These are phyloP conservation scores for Drosophila obscura DNA, from an alignment of 1,140 invertebrate genomes.

Conservation along the genomic window DNA sequence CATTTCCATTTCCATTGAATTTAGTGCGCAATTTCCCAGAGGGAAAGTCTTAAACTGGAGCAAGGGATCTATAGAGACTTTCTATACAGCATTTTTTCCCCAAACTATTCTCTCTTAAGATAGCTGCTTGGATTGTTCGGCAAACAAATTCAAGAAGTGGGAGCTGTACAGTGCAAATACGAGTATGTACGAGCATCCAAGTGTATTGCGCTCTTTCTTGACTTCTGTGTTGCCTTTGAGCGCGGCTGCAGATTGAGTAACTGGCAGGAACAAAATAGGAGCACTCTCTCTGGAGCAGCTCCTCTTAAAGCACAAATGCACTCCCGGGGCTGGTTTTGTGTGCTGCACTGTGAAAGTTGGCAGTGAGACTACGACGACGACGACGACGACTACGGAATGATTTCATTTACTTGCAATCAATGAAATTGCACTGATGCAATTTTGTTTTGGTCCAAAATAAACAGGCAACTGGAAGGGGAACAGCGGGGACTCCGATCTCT, in stretches of 20 bases:
- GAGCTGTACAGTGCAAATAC: background rate
- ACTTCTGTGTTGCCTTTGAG: slow-evolving; percentile 14
- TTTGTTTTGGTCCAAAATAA: slow-evolving; percentile 66
- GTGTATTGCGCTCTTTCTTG: slow-evolving; percentile 2
- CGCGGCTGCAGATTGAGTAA: slow-evolving; percentile 34
- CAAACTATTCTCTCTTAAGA: no score
- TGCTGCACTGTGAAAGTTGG: background rate
- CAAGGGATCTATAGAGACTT: no score
- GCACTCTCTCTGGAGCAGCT: background rate
- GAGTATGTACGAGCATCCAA: no score
- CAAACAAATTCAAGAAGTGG: slow-evolving; percentile 1
- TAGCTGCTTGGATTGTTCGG: no score
- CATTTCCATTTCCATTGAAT: no score
- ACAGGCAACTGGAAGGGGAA: slow-evolving; percentile 39
- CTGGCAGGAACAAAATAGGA: background rate
- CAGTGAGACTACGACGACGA: background rate
- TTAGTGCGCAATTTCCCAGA: no score
- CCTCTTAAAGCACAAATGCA: slow-evolving; percentile 41
- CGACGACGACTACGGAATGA: slow-evolving; percentile 50
- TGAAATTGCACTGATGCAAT: slow-evolving; percentile 80
- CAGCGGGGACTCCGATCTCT: background rate
- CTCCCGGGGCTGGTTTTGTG: slow-evolving; percentile 6
- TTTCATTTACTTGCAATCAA: slow-evolving; percentile 83
- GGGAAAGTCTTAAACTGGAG: no score
- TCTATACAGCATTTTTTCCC: no score